Percentiles rank a stretch among this genome's conserved stretches.
These are phyloP conservation scores for Brevipalpus yothersi DNA, from an alignment of 1,140 invertebrate species.

Conservation along the genomic window DNA sequence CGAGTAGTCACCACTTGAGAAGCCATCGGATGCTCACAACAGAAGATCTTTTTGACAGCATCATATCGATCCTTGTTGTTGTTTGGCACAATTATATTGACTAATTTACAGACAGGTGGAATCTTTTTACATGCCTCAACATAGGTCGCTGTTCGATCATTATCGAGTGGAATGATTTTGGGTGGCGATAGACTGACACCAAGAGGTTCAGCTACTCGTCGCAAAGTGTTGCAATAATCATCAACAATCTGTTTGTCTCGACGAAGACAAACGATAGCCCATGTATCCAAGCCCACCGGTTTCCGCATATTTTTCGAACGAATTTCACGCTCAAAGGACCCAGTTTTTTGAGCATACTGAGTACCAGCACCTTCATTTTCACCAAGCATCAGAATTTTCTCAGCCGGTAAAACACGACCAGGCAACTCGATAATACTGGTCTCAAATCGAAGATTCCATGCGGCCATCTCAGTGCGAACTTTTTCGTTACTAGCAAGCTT, in stretches of 20 bases:
- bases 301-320: conserved; percentile 12
- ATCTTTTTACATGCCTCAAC: not conserved
- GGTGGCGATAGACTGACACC: conserved; percentile 19
- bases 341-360: conserved; percentile 15
- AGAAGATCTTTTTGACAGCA: conserved; percentile 60
- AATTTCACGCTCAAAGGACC: conserved; percentile 12
- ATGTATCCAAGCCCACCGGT: conserved; percentile 1
- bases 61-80: conserved; percentile 44
- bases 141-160: not conserved
- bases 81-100: conserved; percentile 38
- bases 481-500: conserved; percentile 17
- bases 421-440: conserved; percentile 19
- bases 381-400: conserved; percentile 1
- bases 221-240: conserved; percentile 17
- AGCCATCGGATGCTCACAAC: conserved; percentile 30
- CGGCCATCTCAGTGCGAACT: conserved; percentile 18
- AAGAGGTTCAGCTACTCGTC: conserved; percentile 16
- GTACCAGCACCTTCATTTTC: conserved; percentile 14
- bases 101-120: conserved; percentile 7
- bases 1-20: conserved; percentile 41
- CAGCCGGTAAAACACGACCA: conserved; percentile 16
- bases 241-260: not conserved
- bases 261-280: conserved; percentile 4
- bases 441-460: conserved; percentile 22
- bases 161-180: not conserved